A percentile compares a stretch with the other conserved stretches of the same genome.
phyloP scores from a whole-genome alignment of 1,140 invertebrate species.

The Oscheius sp. region DNA sequence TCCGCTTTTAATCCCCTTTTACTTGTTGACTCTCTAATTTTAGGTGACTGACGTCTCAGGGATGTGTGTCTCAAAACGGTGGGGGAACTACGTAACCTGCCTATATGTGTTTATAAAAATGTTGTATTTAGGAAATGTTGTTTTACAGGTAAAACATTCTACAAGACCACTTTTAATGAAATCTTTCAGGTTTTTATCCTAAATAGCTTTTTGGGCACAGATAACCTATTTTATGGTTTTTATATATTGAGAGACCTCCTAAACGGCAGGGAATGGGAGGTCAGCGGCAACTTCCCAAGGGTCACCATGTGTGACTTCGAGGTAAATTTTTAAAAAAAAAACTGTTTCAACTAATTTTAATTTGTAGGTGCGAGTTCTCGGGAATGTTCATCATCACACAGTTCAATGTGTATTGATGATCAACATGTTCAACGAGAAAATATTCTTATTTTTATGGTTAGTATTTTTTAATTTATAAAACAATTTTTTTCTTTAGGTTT shows the following conservation, averaged over 20 bases:
- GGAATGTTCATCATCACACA: slow-evolving; percentile 63
- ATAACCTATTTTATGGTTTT: slow-evolving; percentile 65
- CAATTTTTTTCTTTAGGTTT: slow-evolving; percentile 56
- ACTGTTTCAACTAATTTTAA: not conserved
- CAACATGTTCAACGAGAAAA: slow-evolving; percentile 67
- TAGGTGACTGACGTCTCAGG: slow-evolving; percentile 59
- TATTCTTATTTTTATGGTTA: slow-evolving; percentile 66
- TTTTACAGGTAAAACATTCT: slow-evolving; percentile 60
- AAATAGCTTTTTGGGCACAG: slow-evolving; percentile 65
- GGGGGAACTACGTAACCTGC: slow-evolving; percentile 65
- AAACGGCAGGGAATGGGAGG: slow-evolving; percentile 63
- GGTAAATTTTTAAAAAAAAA: slow-evolving; percentile 44
- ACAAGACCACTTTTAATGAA: not conserved
- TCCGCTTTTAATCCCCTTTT: too few relatives aligned
- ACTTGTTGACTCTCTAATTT: too few relatives aligned
- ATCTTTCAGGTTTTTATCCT: slow-evolving; percentile 63
- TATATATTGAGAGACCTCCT: slow-evolving; percentile 65
- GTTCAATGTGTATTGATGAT: slow-evolving; percentile 66
- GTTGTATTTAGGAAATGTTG: slow-evolving; percentile 65
- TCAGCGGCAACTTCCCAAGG: slow-evolving; percentile 64
- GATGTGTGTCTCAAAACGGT: slow-evolving; percentile 62
- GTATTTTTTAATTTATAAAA: not conserved
- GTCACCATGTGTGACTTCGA: slow-evolving; percentile 67
- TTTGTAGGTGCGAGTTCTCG: slow-evolving; percentile 56
- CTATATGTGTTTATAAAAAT: slow-evolving; percentile 65